phyloP scores from a whole-genome alignment of 2,888 invertebrate genomes.

The Hirtodrosophila alboralis region DNA sequence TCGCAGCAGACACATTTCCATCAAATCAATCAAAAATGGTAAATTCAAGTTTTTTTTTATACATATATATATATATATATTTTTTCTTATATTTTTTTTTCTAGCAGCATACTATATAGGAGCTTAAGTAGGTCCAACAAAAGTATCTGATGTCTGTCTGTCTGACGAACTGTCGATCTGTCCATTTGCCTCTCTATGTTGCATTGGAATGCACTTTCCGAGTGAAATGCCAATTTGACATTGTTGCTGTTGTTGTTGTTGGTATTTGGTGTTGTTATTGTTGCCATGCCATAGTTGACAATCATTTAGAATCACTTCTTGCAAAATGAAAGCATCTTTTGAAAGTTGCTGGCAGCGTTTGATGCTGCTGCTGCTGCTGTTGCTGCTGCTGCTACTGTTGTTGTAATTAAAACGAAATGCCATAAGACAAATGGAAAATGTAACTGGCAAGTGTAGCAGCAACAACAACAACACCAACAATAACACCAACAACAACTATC shows the following conservation, averaged over 20 bases:
- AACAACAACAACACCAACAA: slow-evolving; percentile 23
- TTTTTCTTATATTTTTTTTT: slow-evolving; percentile 46
- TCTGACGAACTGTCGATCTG: slow-evolving; percentile 23
- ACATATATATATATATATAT: no score
- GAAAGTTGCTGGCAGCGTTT: slow-evolving; percentile 68
- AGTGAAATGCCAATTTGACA: slow-evolving; percentile 77
- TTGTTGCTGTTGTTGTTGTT: slow-evolving; percentile 50
- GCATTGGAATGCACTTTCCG: slow-evolving; percentile 76
- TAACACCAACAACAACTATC: slow-evolving; percentile 11
- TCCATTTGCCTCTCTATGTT: slow-evolving; percentile 41
- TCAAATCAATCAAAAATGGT: slow-evolving; percentile 82
- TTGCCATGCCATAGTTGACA: slow-evolving; percentile 78
- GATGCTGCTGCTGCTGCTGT: slow-evolving; percentile 35
- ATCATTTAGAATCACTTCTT: slow-evolving; percentile 79
- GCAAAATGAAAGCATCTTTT: slow-evolving; percentile 80
- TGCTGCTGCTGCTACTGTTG: slow-evolving; percentile 53
- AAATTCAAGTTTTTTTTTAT: slow-evolving; percentile 76
- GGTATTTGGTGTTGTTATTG: slow-evolving; percentile 45
- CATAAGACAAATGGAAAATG: slow-evolving; percentile 79
- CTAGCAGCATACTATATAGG: slow-evolving; percentile 56
- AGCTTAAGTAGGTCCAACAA: slow-evolving; percentile 78
- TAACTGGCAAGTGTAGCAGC: slow-evolving; percentile 74
- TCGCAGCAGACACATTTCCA: slow-evolving; percentile 77
- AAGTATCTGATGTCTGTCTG: slow-evolving; percentile 62
- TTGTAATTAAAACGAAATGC: slow-evolving; percentile 80